Evolutionary conservation across 1,140 invertebrate species (phyloP).

Genomic region (Triops cancriformis): DNA sequence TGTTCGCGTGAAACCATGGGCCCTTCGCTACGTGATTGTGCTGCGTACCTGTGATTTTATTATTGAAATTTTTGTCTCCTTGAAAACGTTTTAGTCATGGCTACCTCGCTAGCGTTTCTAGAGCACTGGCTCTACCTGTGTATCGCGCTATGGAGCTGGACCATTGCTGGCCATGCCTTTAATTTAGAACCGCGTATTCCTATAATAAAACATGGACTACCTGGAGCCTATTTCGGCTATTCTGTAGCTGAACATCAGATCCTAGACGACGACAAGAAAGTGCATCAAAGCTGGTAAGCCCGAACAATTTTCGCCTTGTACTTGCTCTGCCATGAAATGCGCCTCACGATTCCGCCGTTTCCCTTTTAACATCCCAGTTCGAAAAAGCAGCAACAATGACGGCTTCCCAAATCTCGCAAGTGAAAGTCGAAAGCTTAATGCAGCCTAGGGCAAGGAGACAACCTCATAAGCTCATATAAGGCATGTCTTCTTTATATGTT

Average conservation of each 20-base stretch:
- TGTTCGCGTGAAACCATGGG: neutral
- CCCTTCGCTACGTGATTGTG: neutral
- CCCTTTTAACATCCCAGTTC: neutral
- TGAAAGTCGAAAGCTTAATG: slow-evolving; percentile 10
- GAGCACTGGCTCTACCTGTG: slow-evolving; percentile 11
- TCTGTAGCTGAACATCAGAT: slow-evolving; percentile 74
- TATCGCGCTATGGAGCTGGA: slow-evolving; percentile 3
- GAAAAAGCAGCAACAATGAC: neutral
- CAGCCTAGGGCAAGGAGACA: neutral
- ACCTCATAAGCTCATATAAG: slow-evolving; percentile 14
- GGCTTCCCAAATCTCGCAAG: neutral
- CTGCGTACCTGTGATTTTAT: neutral
- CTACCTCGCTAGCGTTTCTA: neutral
- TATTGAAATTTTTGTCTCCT: neutral
- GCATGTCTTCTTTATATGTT: neutral
- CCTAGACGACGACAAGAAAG: slow-evolving; percentile 39
- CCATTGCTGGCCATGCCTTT: slow-evolving; percentile 43
- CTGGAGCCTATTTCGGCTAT: slow-evolving; percentile 76
- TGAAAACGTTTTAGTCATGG: neutral
- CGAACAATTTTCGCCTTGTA: slow-evolving; percentile 28
- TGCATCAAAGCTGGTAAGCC: slow-evolving; percentile 51
- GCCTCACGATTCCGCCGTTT: neutral
- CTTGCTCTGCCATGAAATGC: neutral
- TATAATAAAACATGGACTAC: slow-evolving; percentile 61
- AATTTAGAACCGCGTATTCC: slow-evolving; percentile 78